phyloP scores from a whole-genome alignment of 2,113 vertebrate genomes.

The Pimephales promelas region DNA sequence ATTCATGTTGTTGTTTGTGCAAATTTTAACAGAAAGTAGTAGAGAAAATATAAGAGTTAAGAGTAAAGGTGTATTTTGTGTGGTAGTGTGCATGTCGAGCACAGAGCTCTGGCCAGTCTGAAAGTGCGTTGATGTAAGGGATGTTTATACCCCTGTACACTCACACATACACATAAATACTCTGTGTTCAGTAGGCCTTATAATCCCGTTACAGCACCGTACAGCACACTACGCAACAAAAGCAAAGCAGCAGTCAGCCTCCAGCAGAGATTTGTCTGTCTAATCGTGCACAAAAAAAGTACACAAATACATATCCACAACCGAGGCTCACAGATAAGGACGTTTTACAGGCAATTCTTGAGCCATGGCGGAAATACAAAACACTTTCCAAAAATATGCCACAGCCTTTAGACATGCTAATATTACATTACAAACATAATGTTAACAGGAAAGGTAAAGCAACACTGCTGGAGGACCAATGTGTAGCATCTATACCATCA shows the following conservation, averaged over 20 bases:
- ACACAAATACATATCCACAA: slow-evolving; percentile 33
- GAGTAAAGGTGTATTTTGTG: not conserved
- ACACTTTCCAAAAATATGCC: slow-evolving; percentile 34
- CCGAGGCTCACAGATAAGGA: slow-evolving; percentile 13
- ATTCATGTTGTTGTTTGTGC: not conserved
- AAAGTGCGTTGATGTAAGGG: not conserved
- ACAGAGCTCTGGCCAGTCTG: slow-evolving; percentile 42
- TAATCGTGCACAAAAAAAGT: slow-evolving; percentile 47
- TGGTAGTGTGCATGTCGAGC: not conserved
- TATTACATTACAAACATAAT: slow-evolving; percentile 39
- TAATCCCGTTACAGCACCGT: slow-evolving; percentile 69
- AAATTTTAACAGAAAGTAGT: not conserved
- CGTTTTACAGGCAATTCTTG: slow-evolving; percentile 9
- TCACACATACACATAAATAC: slow-evolving; percentile 24
- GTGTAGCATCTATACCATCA: not conserved
- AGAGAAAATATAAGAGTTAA: not conserved
- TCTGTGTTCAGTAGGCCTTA: slow-evolving; percentile 30
- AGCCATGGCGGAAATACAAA: slow-evolving; percentile 30
- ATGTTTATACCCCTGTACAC: not conserved
- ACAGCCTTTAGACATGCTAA: slow-evolving; percentile 46
- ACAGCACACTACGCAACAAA: slow-evolving; percentile 62
- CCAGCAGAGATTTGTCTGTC: slow-evolving; percentile 64
- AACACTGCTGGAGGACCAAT: slow-evolving; percentile 1
- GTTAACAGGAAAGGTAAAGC: slow-evolving; percentile 19
- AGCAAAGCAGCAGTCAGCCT: slow-evolving; percentile 58